Conservation (phyloP, 2,888 invertebrate genomes). For the Agapostemon virescens region DNA sequence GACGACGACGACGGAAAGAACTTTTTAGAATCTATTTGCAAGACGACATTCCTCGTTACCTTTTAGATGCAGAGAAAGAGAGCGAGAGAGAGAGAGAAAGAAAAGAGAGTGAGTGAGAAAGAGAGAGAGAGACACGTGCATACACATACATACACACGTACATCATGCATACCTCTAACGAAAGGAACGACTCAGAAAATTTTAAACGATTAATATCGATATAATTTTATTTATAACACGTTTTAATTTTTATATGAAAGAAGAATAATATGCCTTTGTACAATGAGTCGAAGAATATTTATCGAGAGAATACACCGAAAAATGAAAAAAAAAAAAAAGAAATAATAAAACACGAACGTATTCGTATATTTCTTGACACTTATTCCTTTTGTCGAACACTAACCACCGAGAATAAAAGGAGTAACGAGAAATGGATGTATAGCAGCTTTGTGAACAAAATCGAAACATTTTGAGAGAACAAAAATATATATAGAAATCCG, state of each 20-base stretch:
- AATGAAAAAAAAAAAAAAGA: too few species aligned
- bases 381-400: constrained; percentile 44
- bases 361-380: constrained; percentile 52
- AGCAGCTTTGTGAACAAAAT: not conserved
- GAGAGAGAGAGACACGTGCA: not conserved
- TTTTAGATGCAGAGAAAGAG: constrained; percentile 28
- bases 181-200: constrained; percentile 46
- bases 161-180: constrained; percentile 13
- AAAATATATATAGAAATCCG: not conserved
- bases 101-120: not conserved
- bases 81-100: not conserved
- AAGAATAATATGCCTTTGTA: constrained; percentile 70
- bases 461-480: not conserved
- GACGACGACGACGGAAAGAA: constrained; percentile 10
- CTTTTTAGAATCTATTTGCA: constrained; percentile 42
- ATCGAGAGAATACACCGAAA: constrained; percentile 71
- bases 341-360: constrained; percentile 63
- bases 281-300: constrained; percentile 73
- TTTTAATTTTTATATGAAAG: constrained; percentile 65
- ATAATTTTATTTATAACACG: constrained; percentile 60
- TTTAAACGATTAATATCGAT: constrained; percentile 51
- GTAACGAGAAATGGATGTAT: constrained; percentile 37
- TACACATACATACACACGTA: constrained; percentile 8
- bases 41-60: constrained; percentile 64
- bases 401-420: not conserved